These are phyloP conservation scores for Aphaenogaster rudis DNA, from an alignment of 1,140 invertebrate species.

Conservation along the genomic window DNA sequence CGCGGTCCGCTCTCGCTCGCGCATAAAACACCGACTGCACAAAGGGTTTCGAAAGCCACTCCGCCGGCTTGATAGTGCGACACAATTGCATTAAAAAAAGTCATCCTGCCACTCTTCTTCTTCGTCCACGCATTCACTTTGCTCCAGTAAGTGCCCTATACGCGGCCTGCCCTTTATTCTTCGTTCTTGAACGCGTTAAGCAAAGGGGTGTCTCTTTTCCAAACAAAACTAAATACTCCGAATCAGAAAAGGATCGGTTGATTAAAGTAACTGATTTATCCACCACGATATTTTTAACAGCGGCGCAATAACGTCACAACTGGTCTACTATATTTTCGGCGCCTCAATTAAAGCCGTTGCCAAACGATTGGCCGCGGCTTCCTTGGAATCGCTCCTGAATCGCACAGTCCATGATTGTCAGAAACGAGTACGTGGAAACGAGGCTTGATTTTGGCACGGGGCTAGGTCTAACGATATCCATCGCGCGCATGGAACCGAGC, in stretches of 20 bases:
- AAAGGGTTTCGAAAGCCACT: conserved; percentile 56
- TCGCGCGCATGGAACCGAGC: conserved; percentile 18
- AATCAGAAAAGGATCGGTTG: neutral
- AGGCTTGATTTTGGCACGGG: conserved; percentile 59
- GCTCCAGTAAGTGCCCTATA: conserved; percentile 23
- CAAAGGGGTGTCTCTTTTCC: neutral
- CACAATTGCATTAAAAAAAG: conserved; percentile 59
- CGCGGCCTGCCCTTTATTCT: conserved; percentile 28
- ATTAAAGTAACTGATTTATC: neutral
- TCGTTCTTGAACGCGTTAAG: neutral
- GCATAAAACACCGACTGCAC: conserved; percentile 57
- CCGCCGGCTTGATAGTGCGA: conserved; percentile 41
- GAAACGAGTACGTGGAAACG: conserved; percentile 59
- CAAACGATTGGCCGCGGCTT: conserved; percentile 28
- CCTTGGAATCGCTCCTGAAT: conserved; percentile 42
- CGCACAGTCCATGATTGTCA: conserved; percentile 37
- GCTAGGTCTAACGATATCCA: conserved; percentile 42
- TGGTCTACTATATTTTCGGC: conserved; percentile 16
- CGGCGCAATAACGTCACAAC: conserved; percentile 10
- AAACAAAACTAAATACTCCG: neutral
- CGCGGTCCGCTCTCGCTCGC: conserved; percentile 18
- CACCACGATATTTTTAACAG: neutral
- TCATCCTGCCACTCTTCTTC: conserved; percentile 28
- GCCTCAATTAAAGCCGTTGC: conserved; percentile 34
- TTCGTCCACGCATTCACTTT: conserved; percentile 34